These are phyloP conservation scores for Cyclina sinensis DNA, from an alignment of 1,140 invertebrate genomes.

Conservation along the genomic window DNA sequence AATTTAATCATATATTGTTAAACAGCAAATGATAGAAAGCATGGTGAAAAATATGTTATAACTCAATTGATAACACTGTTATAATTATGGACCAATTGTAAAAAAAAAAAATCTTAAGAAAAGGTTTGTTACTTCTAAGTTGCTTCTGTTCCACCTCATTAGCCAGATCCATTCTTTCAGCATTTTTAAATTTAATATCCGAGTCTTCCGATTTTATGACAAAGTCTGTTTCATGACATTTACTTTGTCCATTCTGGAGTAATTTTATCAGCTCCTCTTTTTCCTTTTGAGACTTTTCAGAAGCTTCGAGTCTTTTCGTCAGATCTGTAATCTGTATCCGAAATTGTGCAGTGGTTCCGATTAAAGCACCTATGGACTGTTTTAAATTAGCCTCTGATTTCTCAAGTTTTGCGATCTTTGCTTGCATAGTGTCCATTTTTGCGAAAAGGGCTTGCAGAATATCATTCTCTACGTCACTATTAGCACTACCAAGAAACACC, in stretches of 20 bases:
- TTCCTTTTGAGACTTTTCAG: background rate
- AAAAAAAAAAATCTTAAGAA: too few relatives aligned
- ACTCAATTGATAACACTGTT: too few relatives aligned
- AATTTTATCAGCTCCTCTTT: background rate
- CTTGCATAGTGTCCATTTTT: constrained; percentile 21
- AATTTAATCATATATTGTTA: too few relatives aligned
- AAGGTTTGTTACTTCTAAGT: too few relatives aligned
- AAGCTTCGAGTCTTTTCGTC: background rate
- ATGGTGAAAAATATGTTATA: too few relatives aligned
- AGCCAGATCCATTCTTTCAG: too few relatives aligned
- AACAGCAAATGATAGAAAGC: too few relatives aligned
- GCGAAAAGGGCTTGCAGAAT: background rate
- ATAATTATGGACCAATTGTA: too few relatives aligned
- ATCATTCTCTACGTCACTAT: background rate
- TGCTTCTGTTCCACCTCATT: too few relatives aligned
- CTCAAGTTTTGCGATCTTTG: constrained; percentile 14
- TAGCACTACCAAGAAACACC: background rate
- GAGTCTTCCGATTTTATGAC: background rate
- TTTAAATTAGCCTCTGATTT: constrained; percentile 13
- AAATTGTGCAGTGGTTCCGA: constrained; percentile 47
- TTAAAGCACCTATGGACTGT: background rate
- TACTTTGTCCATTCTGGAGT: background rate
- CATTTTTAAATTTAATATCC: too few relatives aligned
- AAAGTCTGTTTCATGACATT: background rate
- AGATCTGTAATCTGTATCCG: constrained; percentile 15